phyloP scores from a whole-genome alignment of 2,113 vertebrate species.

The Strigops habroptila region DNA sequence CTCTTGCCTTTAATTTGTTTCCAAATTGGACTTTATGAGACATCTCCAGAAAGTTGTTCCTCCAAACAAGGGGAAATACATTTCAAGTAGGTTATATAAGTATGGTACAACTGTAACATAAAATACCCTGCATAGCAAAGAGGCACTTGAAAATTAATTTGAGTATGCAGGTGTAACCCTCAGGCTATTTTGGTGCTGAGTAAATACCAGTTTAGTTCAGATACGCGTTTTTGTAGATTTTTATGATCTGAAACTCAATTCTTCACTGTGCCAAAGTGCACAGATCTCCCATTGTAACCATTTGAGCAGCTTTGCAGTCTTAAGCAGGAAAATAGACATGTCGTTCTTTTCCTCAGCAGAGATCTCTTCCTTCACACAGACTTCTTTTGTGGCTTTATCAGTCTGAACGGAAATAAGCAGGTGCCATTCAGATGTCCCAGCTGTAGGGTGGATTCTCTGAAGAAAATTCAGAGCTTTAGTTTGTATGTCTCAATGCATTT shows the following conservation, averaged over 20 bases:
- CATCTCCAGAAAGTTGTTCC: constrained; percentile 37
- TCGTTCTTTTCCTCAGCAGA: background rate
- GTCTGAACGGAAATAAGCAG: background rate
- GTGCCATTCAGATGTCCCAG: background rate
- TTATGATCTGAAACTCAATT: constrained; percentile 22
- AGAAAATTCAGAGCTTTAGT: background rate
- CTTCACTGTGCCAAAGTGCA: constrained; percentile 22
- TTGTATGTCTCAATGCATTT: background rate
- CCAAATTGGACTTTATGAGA: constrained; percentile 40
- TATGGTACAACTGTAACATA: constrained; percentile 6
- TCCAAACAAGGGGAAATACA: constrained; percentile 53
- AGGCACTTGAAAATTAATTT: constrained; percentile 66
- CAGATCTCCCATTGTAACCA: background rate
- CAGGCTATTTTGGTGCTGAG: constrained; percentile 49
- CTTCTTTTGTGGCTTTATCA: background rate
- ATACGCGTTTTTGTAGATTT: constrained; percentile 22
- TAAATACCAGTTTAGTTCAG: constrained; percentile 42
- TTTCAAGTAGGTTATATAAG: constrained; percentile 48
- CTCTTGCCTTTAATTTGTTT: constrained; percentile 54
- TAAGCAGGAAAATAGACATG: background rate
- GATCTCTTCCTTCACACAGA: background rate
- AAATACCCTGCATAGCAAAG: constrained; percentile 35
- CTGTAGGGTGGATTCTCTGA: background rate
- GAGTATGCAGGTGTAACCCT: constrained; percentile 65
- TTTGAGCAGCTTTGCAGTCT: background rate